A percentile compares a stretch with the other conserved stretches of the same genome.
Evolutionary conservation across 2,113 vertebrate species (phyloP).

Genomic region (Petromus typicus): DNA sequence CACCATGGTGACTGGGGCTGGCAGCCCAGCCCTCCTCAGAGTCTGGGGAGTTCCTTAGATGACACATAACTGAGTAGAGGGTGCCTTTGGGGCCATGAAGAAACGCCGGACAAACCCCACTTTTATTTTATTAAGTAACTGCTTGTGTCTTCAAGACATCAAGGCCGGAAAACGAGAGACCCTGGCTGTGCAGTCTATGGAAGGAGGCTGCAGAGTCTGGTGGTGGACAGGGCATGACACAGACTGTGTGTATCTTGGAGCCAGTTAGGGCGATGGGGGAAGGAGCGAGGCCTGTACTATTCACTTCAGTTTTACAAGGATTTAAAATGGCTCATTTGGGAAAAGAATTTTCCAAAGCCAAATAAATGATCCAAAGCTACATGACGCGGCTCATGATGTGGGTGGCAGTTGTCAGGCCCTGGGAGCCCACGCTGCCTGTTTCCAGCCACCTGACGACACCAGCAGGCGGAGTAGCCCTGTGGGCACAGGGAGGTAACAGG

Average conservation of each 20-base stretch:
- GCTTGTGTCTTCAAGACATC: neutral
- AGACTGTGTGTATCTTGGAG: rapidly evolving
- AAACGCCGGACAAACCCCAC: neutral
- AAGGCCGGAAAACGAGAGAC: neutral
- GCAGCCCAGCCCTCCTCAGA: neutral
- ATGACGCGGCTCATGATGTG: neutral
- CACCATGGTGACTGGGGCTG: neutral
- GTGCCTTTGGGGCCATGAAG: neutral
- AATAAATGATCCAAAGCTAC: neutral
- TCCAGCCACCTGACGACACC: neutral
- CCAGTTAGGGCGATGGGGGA: neutral
- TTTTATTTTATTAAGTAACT: neutral
- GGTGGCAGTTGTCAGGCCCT: neutral
- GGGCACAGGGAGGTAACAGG: rapidly evolving
- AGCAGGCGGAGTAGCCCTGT: neutral
- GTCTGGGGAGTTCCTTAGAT: neutral
- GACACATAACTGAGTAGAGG: neutral
- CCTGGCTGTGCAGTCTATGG: too few relatives aligned
- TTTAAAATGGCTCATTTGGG: neutral
- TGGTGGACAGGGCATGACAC: rapidly evolving
- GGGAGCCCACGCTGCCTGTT: neutral
- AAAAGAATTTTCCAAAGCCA: neutral
- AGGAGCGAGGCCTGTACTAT: neutral
- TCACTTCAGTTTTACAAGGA: neutral
- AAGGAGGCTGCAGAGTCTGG: neutral